Evolutionary conservation across 2,888 invertebrate species (phyloP).

Genomic region (Agonopterix heracliana): DNA sequence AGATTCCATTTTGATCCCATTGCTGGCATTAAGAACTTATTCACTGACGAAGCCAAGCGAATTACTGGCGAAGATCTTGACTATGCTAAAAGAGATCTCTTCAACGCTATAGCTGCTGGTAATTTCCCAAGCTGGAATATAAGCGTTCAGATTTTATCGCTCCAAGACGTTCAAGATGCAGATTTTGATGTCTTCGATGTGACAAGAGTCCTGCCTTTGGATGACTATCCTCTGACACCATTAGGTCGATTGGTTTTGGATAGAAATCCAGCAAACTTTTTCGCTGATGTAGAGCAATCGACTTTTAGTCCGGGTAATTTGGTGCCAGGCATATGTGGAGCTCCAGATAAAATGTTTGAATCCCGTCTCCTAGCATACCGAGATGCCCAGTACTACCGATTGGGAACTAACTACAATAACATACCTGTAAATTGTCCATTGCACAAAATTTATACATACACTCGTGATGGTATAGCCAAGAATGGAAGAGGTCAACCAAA

Average conservation of each 20-base stretch:
- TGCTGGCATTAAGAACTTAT: conserved; percentile 87
- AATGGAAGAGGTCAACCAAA: conserved; percentile 30
- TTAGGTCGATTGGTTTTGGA: conserved; percentile 67
- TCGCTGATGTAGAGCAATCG: conserved; percentile 66
- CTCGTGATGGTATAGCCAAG: conserved; percentile 28
- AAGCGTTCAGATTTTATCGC: conserved; percentile 56
- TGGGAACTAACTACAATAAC: conserved; percentile 31
- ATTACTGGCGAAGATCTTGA: conserved; percentile 85
- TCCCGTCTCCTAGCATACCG: conserved; percentile 64
- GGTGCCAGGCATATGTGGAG: conserved; percentile 63
- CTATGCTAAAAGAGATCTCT: conserved; percentile 87
- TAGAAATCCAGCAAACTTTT: conserved; percentile 65
- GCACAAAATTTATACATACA: conserved; percentile 20
- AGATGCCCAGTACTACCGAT: conserved; percentile 68
- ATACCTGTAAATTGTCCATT: conserved; percentile 30
- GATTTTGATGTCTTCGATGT: conserved; percentile 64
- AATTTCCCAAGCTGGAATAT: conserved; percentile 67
- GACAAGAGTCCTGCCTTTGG: conserved; percentile 56
- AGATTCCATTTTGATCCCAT: conserved; percentile 93
- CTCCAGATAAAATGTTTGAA: conserved; percentile 68
- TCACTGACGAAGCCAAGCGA: conserved; percentile 76
- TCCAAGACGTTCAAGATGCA: conserved; percentile 42
- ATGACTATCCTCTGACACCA: conserved; percentile 60
- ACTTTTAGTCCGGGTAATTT: conserved; percentile 55
- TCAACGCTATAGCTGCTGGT: conserved; percentile 85